Evolutionary conservation across 2,888 invertebrate species (phyloP).

Genomic region (Yponomeuta malinellus): DNA sequence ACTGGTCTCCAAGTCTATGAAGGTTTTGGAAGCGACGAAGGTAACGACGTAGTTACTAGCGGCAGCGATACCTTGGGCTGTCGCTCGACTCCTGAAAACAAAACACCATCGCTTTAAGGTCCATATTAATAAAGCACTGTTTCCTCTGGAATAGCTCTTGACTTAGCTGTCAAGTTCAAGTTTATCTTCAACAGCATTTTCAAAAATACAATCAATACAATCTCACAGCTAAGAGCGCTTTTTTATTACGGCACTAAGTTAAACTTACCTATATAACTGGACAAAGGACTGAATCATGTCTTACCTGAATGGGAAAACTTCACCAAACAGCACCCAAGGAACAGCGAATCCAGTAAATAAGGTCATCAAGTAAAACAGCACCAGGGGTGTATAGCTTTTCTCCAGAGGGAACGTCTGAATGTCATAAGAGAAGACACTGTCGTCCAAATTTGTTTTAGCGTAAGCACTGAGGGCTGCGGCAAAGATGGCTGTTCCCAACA

Average conservation of each 20-base stretch:
- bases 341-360: constrained; percentile 58
- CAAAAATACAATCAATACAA: too few species aligned
- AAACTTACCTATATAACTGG: not conserved
- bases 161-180: too few species aligned
- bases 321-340: constrained; percentile 75
- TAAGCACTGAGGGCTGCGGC: constrained; percentile 62
- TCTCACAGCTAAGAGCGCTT: too few species aligned
- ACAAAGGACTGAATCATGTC: constrained; percentile 16
- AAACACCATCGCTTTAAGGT: not conserved
- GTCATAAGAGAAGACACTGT: constrained; percentile 61
- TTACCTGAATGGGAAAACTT: constrained; percentile 76
- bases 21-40: constrained; percentile 72
- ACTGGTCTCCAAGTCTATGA: constrained; percentile 59
- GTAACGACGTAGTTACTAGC: constrained; percentile 70
- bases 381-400: constrained; percentile 52
- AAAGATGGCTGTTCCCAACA: constrained; percentile 54
- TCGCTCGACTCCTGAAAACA: constrained; percentile 63
- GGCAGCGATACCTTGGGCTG: constrained; percentile 71
- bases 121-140: not conserved
- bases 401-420: constrained; percentile 49
- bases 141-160: too few species aligned
- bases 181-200: too few species aligned
- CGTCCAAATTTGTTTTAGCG: constrained; percentile 43
- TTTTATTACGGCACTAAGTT: too few species aligned
- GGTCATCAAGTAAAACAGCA: constrained; percentile 54